These are phyloP conservation scores for Yponomeuta sedellus DNA, from an alignment of 2,888 invertebrate genomes.

Conservation along the genomic window DNA sequence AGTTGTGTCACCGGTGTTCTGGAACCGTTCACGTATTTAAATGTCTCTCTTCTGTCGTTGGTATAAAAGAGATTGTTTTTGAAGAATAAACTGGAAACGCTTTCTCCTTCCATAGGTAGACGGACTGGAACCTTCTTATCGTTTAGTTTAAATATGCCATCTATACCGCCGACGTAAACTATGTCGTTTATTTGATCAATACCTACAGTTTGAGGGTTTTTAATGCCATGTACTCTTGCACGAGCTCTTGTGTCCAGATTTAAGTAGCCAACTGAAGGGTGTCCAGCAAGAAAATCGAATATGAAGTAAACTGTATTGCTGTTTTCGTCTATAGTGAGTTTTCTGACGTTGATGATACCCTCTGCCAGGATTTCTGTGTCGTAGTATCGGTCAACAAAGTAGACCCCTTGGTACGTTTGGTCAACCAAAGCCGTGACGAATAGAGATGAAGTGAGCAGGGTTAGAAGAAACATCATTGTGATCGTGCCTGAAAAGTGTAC, in stretches of 20 bases:
- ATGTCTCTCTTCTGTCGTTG: constrained; percentile 44
- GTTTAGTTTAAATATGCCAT: constrained; percentile 53
- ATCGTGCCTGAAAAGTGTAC: background rate
- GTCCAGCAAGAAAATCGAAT: constrained; percentile 43
- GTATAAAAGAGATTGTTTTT: constrained; percentile 51
- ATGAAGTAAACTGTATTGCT: constrained; percentile 59
- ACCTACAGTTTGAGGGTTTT: constrained; percentile 55
- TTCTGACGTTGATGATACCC: constrained; percentile 49
- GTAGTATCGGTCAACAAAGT: constrained; percentile 48
- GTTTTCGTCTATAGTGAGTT: constrained; percentile 44
- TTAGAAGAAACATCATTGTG: background rate
- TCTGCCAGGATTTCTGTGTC: constrained; percentile 52
- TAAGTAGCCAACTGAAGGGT: constrained; percentile 41
- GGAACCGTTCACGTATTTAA: constrained; percentile 47
- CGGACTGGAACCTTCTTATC: constrained; percentile 43
- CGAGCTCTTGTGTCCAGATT: constrained; percentile 38
- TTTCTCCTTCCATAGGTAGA: constrained; percentile 43
- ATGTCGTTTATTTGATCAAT: constrained; percentile 48
- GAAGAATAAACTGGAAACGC: constrained; percentile 44
- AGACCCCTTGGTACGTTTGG: constrained; percentile 44
- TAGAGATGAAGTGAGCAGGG: background rate
- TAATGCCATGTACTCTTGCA: constrained; percentile 46
- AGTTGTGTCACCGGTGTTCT: constrained; percentile 42
- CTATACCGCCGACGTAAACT: constrained; percentile 51
- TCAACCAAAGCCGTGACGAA: background rate